phyloP scores from a whole-genome alignment of 2,888 invertebrate species.

The Eupithecia insigniata region DNA sequence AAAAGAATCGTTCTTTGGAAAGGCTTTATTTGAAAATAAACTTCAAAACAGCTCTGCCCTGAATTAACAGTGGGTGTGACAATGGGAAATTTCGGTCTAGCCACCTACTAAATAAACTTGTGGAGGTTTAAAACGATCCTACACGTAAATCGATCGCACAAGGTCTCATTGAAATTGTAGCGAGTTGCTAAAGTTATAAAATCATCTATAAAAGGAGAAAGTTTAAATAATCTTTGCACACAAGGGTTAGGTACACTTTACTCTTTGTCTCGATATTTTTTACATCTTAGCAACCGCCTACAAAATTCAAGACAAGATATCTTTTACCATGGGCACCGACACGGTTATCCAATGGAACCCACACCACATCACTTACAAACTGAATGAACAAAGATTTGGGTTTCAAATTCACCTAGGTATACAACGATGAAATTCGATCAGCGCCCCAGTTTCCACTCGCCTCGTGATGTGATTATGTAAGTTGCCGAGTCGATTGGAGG shows the following conservation, averaged over 20 bases:
- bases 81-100: background rate
- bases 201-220: background rate
- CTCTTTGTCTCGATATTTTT: background rate
- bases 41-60: too few relatives aligned
- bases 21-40: too few relatives aligned
- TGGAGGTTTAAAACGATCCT: background rate
- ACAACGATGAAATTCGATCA: conserved; percentile 17
- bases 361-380: background rate
- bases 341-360: background rate
- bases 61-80: too few relatives aligned
- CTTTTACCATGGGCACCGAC: background rate
- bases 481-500: conserved; percentile 18
- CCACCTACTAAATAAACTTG: background rate
- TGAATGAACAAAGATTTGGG: background rate
- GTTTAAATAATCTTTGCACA: background rate
- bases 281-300: background rate
- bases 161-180: background rate
- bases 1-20: too few relatives aligned
- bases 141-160: too few relatives aligned
- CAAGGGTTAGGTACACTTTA: background rate
- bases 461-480: conserved; percentile 32
- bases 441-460: conserved; percentile 21
- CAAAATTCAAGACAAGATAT: background rate
- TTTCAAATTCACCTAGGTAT: conserved; percentile 19
- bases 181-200: background rate